Percentiles rank a stretch among this genome's conserved stretches.
Evolutionary conservation across 2,113 vertebrate genomes (phyloP).

Genomic region (Gallinago paraguaiae): DNA sequence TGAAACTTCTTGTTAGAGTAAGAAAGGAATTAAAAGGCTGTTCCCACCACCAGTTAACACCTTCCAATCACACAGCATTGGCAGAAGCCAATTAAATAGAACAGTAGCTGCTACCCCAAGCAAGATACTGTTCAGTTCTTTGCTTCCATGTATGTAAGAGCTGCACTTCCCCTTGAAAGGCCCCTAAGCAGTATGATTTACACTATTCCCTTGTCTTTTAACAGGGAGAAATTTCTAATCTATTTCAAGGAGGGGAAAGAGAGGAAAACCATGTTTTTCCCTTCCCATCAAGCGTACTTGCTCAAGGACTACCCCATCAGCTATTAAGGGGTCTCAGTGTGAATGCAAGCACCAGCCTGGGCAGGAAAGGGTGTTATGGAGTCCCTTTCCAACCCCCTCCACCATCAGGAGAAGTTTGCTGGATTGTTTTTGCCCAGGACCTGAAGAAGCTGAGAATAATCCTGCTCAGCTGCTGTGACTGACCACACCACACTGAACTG

Average conservation of each 20-base stretch:
- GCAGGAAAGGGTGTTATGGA: not conserved
- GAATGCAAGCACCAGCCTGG: not conserved
- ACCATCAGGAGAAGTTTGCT: not conserved
- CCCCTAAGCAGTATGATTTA: not conserved
- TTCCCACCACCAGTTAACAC: not conserved
- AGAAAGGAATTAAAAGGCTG: not conserved
- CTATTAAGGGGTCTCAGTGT: not conserved
- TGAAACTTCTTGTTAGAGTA: not conserved
- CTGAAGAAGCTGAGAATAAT: not conserved
- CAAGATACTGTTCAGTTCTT: not conserved
- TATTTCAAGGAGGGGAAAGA: not conserved
- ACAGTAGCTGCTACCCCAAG: not conserved
- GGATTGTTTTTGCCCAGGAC: not conserved
- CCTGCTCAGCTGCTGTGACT: not conserved
- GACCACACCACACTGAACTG: not conserved
- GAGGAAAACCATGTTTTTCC: not conserved
- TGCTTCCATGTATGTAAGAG: not conserved
- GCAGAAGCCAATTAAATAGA: not conserved
- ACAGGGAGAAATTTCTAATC: not conserved
- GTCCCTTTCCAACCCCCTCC: not conserved
- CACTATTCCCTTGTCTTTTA: not conserved
- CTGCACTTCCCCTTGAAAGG: not conserved
- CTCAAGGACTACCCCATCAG: not conserved
- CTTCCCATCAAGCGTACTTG: not conserved
- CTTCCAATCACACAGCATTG: not conserved